Evolutionary conservation across 2,113 vertebrate genomes (phyloP).

Genomic region (Indicator maculatus): DNA sequence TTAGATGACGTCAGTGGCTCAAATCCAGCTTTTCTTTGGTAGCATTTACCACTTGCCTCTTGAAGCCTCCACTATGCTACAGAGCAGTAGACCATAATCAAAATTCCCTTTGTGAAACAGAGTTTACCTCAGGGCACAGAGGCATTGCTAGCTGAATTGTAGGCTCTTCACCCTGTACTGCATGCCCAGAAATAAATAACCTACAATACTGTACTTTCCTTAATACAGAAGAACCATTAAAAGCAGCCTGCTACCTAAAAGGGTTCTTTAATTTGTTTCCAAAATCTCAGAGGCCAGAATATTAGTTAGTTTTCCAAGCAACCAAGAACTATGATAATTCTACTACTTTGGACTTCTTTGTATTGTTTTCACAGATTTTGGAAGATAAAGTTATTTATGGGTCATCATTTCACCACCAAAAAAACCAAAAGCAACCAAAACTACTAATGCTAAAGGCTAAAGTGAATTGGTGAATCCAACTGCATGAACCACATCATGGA

Average conservation of each 20-base stretch:
- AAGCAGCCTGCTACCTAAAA: slow-evolving; percentile 52
- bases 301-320: slow-evolving; percentile 62
- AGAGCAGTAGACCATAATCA: slow-evolving; percentile 85
- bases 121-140: slow-evolving; percentile 86
- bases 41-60: slow-evolving; percentile 86
- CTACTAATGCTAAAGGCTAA: not conserved
- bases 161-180: slow-evolving; percentile 62
- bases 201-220: slow-evolving; percentile 72
- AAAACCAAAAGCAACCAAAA: not conserved
- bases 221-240: slow-evolving; percentile 73
- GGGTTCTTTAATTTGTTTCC: slow-evolving; percentile 35
- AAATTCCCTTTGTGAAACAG: slow-evolving; percentile 88
- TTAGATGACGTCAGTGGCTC: slow-evolving; percentile 93
- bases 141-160: slow-evolving; percentile 72
- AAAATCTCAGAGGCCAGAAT: slow-evolving; percentile 57
- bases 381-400: not conserved
- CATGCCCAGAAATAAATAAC: slow-evolving; percentile 73
- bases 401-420: slow-evolving; percentile 3
- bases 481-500: not conserved
- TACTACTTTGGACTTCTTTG: not conserved
- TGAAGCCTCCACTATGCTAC: slow-evolving; percentile 82
- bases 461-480: not conserved
- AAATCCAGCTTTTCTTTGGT: slow-evolving; percentile 88
- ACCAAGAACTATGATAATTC: not conserved
- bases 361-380: slow-evolving; percentile 8